Conservation (phyloP, 2,113 vertebrate species). For the Calypte anna region DNA sequence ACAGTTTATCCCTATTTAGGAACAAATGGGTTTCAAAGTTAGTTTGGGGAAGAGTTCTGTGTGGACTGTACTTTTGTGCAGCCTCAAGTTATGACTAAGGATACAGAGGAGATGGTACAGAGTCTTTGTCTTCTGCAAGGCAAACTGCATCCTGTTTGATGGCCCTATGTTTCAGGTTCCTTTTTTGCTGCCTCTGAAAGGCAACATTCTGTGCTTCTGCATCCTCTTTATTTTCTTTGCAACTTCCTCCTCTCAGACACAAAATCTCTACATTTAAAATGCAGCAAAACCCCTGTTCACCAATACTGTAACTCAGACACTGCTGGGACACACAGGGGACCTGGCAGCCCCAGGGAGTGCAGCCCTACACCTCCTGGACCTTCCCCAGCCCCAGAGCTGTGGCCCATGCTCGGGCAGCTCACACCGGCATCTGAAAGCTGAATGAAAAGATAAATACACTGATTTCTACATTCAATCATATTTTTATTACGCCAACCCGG, state of each 20-base stretch:
- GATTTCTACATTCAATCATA: neutral
- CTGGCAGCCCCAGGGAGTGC: neutral
- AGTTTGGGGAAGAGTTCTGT: neutral
- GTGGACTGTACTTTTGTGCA: neutral
- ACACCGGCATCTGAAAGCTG: fast-evolving
- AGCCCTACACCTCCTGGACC: fast-evolving
- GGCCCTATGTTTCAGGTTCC: fast-evolving
- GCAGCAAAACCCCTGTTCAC: neutral
- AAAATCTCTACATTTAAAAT: neutral
- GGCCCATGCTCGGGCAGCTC: neutral
- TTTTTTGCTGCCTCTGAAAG: neutral
- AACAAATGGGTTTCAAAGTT: neutral
- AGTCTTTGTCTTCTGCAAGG: neutral
- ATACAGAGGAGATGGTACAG: neutral
- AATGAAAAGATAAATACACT: neutral
- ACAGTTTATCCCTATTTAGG: neutral
- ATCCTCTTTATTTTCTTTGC: neutral
- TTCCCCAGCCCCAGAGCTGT: neutral
- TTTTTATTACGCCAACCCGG: neutral
- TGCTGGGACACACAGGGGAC: fast-evolving
- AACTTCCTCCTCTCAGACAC: neutral
- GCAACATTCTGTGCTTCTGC: neutral
- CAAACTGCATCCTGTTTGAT: no score
- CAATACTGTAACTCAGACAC: fast-evolving
- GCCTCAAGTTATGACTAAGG: neutral